phyloP scores from a whole-genome alignment of 2,888 invertebrate species.

The Epirrita christyi region DNA sequence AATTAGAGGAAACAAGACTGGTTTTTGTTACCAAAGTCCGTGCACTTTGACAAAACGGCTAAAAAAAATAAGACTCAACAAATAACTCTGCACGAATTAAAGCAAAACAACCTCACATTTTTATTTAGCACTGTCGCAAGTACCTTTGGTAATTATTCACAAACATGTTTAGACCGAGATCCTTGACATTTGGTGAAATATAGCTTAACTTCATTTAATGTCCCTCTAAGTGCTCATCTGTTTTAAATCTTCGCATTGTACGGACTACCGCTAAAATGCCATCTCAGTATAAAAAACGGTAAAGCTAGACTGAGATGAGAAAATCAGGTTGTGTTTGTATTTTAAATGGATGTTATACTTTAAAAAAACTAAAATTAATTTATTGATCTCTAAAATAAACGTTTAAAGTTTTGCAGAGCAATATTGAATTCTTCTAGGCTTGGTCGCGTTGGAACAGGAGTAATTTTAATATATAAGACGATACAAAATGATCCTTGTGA shows the following conservation, averaged over 20 bases:
- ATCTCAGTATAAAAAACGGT: slow-evolving; percentile 30
- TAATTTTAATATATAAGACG: too few species aligned
- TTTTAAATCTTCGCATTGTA: slow-evolving; percentile 34
- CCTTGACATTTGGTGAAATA: slow-evolving; percentile 44
- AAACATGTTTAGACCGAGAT: slow-evolving; percentile 35
- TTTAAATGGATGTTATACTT: slow-evolving; percentile 1
- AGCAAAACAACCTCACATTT: slow-evolving; percentile 25
- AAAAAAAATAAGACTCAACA: background rate
- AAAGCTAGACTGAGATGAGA: slow-evolving; percentile 21
- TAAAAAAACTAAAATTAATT: background rate
- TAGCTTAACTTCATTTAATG: slow-evolving; percentile 36
- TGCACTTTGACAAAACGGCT: slow-evolving; percentile 1
- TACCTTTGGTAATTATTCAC: slow-evolving; percentile 38
- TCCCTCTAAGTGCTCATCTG: slow-evolving; percentile 38
- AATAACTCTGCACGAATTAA: slow-evolving; percentile 8
- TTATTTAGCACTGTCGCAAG: slow-evolving; percentile 29
- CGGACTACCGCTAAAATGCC: slow-evolving; percentile 32
- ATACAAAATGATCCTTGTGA: too few species aligned
- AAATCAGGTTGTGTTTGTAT: slow-evolving; percentile 6
- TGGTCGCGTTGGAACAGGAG: too few species aligned
- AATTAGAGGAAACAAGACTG: slow-evolving; percentile 14
- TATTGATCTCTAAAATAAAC: background rate
- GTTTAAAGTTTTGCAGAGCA: background rate
- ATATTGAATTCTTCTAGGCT: too few species aligned
- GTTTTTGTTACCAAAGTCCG: slow-evolving; percentile 5